Base-by-base conservation (phyloP, 1,140 invertebrate genomes). In the Magallana ariakensis region DNA sequence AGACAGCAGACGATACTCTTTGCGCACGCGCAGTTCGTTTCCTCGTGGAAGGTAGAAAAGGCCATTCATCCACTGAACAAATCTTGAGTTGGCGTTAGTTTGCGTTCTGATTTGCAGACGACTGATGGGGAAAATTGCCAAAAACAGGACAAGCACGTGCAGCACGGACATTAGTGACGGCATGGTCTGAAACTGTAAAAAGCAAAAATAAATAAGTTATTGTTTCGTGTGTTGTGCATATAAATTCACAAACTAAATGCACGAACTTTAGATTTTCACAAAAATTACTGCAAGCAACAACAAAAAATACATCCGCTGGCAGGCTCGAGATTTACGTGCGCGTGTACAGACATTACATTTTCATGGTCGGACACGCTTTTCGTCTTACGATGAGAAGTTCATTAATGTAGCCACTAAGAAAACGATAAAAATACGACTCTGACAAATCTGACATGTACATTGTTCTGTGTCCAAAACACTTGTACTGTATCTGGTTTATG, bases 1-100 rank as follows among this genome's bases (percentile, higher is more conserved):
- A 0, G 92, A 92, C 81, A 95, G 84, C 88, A 91, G 92, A 58
- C 95, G 90, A 87, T 95, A 95, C 89, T 95, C 95, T 75, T 93
- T 93, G 33, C 95, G 87, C 11, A 90, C 87, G 26, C 90, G 87
- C 15, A 91, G 13, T 81, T 91, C 85, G 10, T 89, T 88, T 83
- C 90, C 90, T 19, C 85, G 83, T 85, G 90, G 90, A 70, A 91
- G 70, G 60, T 89, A 91, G 81, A 91, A 91, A 10, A 91, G 62
- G 55, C 88, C 87, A 83, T 91, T 91, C 86, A 91, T 87, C 90
- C 90, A 91, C 13, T 84, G 87, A 6, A 91, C 82, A 86, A 91
- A 91, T 58, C 88, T 81, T 56, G 88, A 87, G 84, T 91, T 88
- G 16, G 90, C 86, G 46, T 85, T 80, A 55, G 56, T 66, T 88